These are phyloP conservation scores for Calameuta pallipes DNA, from an alignment of 2,888 invertebrate genomes.

Conservation along the genomic window DNA sequence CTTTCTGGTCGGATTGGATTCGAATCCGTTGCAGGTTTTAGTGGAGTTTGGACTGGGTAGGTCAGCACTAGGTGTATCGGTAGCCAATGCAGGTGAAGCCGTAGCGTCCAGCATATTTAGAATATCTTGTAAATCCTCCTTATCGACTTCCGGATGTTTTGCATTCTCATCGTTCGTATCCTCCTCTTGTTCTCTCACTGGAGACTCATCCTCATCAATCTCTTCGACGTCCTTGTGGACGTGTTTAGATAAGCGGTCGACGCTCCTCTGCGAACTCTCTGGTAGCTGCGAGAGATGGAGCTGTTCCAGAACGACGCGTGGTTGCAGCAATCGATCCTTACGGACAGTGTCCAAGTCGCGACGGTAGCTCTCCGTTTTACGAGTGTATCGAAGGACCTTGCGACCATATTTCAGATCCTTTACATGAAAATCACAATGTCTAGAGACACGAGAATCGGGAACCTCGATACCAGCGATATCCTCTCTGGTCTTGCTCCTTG, in stretches of 20 bases:
- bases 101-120: conserved; percentile 56
- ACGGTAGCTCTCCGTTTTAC: conserved; percentile 61
- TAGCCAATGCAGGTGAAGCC: conserved; percentile 51
- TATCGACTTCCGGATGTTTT: conserved; percentile 37
- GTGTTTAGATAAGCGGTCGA: not conserved
- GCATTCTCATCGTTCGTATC: conserved; percentile 59
- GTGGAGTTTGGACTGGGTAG: conserved; percentile 44
- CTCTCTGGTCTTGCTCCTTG: not conserved
- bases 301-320: conserved; percentile 60
- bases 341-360: conserved; percentile 33
- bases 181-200: conserved; percentile 47
- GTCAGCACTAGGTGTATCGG: conserved; percentile 51
- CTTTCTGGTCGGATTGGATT: not conserved
- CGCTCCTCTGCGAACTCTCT: conserved; percentile 30
- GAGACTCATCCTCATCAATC: conserved; percentile 15
- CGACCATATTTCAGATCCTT: not conserved
- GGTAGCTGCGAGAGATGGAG: conserved; percentile 53
- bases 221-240: conserved; percentile 22
- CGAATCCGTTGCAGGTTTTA: conserved; percentile 23
- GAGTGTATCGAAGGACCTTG: conserved; percentile 54
- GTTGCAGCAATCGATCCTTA: conserved; percentile 55
- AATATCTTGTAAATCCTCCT: conserved; percentile 56
- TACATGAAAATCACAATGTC: not conserved
- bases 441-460: not conserved
- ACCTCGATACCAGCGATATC: not conserved